Conservation (phyloP, 2,113 vertebrate species). For the Ailurus styani region DNA sequence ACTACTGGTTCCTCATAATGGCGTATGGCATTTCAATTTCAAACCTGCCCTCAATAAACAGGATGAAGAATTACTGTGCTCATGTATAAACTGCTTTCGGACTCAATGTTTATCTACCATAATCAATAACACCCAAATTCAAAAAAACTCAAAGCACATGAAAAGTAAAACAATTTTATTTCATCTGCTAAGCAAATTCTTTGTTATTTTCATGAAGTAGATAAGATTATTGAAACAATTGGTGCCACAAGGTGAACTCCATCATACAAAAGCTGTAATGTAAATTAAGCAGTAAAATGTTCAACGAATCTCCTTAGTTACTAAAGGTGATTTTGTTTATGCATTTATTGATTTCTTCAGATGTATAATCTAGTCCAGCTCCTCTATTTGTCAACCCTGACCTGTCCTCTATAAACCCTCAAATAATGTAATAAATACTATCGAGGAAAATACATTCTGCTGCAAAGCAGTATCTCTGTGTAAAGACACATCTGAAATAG, state of each 20-base stretch:
- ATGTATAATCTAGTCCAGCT: conserved; percentile 65
- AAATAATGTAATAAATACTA: conserved; percentile 72
- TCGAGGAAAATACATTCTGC: conserved; percentile 48
- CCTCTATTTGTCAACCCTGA: conserved; percentile 66
- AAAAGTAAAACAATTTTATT: conserved; percentile 64
- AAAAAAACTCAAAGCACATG: neutral
- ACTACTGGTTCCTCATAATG: conserved; percentile 41
- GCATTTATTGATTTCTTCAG: conserved; percentile 73
- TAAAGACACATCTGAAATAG: neutral
- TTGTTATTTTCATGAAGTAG: conserved; percentile 47
- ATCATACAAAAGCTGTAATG: conserved; percentile 37
- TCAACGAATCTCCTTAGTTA: conserved; percentile 58
- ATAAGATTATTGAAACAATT: conserved; percentile 30
- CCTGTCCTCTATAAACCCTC: conserved; percentile 63
- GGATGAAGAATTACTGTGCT: conserved; percentile 51
- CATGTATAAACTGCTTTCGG: conserved; percentile 46
- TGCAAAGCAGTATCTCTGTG: conserved; percentile 35
- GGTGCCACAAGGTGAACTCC: neutral
- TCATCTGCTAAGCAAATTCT: conserved; percentile 37
- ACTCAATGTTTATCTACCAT: conserved; percentile 53
- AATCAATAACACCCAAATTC: conserved; percentile 49
- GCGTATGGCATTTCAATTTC: conserved; percentile 57
- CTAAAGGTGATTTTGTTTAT: conserved; percentile 74
- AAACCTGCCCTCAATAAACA: conserved; percentile 50
- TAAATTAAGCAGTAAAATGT: conserved; percentile 58